phyloP scores from a whole-genome alignment of 1,140 invertebrate species.

The Caenorhabditis briggsae region DNA sequence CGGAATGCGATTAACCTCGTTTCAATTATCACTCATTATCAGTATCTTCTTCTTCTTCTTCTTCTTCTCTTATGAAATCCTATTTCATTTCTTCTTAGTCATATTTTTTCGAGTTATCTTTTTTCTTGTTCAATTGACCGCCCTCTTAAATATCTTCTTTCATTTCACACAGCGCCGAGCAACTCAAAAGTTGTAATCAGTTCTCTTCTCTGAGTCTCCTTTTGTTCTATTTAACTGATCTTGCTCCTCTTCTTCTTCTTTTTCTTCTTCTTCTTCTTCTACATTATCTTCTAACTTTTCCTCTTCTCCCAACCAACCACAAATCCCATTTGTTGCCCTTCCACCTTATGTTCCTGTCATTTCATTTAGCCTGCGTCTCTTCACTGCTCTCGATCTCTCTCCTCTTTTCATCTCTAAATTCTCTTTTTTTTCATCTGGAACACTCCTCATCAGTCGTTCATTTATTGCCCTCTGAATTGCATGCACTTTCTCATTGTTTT shows the following conservation, averaged over 20 bases:
- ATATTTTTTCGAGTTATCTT: neutral
- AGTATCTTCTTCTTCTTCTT: neutral
- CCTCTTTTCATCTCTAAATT: neutral
- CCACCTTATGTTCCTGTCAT: constrained; percentile 30
- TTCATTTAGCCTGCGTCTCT: constrained; percentile 14
- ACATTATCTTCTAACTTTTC: neutral
- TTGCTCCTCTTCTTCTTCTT: neutral
- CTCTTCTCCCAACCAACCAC: constrained; percentile 11
- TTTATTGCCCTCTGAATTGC: constrained; percentile 1
- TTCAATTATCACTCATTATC: constrained; percentile 25
- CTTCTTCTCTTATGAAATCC: neutral
- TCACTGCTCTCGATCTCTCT: neutral
- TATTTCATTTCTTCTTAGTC: neutral
- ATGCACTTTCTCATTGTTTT: neutral
- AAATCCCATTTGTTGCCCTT: constrained; percentile 56
- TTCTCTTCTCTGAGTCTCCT: constrained; percentile 11
- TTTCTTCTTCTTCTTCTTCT: neutral
- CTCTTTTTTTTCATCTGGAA: constrained; percentile 43
- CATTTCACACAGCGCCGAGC: neutral
- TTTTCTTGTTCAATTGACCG: constrained; percentile 29
- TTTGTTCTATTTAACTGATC: neutral
- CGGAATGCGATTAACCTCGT: neutral
- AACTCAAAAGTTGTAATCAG: constrained; percentile 45
- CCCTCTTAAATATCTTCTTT: constrained; percentile 33
- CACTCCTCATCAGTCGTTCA: constrained; percentile 20